These are phyloP conservation scores for Luidia sarsii DNA, from an alignment of 53 echinoderm and acorn worm genomes.

Conservation along the genomic window DNA sequence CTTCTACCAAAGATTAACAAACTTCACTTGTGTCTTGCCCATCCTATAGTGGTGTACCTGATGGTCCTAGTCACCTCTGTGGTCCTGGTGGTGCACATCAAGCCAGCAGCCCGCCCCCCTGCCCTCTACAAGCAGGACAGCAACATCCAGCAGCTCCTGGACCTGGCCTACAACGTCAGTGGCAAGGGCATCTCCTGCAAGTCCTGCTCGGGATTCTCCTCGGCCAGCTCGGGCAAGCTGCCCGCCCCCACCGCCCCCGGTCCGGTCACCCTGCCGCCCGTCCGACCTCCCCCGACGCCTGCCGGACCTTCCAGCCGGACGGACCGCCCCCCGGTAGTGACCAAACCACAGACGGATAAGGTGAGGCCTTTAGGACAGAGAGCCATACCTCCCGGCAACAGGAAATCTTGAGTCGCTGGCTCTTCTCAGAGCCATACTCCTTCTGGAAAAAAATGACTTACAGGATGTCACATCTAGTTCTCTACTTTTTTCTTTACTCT, in stretches of 20 bases:
- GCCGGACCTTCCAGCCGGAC: no score
- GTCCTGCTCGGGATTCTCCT: conserved; percentile 79
- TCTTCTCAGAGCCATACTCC: no score
- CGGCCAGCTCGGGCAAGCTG: background rate
- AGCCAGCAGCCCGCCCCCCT: conserved; percentile 86
- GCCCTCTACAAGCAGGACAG: conserved; percentile 81
- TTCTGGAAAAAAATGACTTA: no score
- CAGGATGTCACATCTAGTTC: no score
- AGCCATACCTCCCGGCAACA: no score
- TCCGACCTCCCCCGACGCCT: conserved; percentile 9
- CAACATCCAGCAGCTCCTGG: conserved; percentile 88
- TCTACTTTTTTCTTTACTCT: no score
- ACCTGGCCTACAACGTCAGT: conserved; percentile 95
- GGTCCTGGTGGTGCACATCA: conserved; percentile 74
- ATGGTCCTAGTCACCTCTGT: conserved; percentile 66
- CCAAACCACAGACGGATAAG: background rate
- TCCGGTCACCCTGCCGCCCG: conserved; percentile 32
- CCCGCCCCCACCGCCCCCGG: background rate
- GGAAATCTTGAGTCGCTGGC: no score
- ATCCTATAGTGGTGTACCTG: conserved; percentile 60
- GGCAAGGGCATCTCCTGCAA: conserved; percentile 78
- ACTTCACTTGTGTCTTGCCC: background rate
- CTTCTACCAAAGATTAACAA: no score
- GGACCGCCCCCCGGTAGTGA: no score
- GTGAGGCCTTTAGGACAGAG: no score